A percentile compares a stretch with the other conserved stretches of the same genome.
These are phyloP conservation scores for Pseudochaenichthys georgianus DNA, from an alignment of 2,797 vertebrate genomes.

Conservation along the genomic window DNA sequence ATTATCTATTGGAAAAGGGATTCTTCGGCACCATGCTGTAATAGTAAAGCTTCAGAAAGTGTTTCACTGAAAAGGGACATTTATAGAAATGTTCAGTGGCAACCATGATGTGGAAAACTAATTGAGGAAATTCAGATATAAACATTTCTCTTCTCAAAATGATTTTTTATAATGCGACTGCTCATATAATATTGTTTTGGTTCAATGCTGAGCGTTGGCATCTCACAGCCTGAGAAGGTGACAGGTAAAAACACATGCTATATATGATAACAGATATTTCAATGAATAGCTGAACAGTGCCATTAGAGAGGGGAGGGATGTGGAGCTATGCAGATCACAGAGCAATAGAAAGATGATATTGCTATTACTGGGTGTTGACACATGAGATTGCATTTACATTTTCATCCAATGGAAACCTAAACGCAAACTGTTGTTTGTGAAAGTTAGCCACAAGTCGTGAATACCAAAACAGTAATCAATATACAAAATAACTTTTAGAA, in stretches of 20 bases:
- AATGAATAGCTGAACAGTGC: conserved; percentile 84
- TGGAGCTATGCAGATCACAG: conserved; percentile 78
- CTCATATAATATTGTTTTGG: conserved; percentile 74
- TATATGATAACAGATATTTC: conserved; percentile 83
- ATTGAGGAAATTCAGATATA: conserved; percentile 52
- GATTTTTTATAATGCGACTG: conserved; percentile 49
- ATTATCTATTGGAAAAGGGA: conserved; percentile 24
- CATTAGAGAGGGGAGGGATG: conserved; percentile 74
- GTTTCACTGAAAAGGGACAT: conserved; percentile 33
- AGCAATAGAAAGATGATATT: conserved; percentile 82
- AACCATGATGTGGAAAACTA: conserved; percentile 51
- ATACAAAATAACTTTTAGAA: conserved; percentile 62
- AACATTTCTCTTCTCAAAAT: conserved; percentile 50
- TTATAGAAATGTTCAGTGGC: conserved; percentile 26
- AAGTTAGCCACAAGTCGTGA: conserved; percentile 62
- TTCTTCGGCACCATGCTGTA: not conserved
- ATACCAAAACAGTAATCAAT: conserved; percentile 71
- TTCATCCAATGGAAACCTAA: conserved; percentile 70
- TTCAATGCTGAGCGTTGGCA: conserved; percentile 36
- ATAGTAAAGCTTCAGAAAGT: conserved; percentile 26
- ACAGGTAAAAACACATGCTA: conserved; percentile 82
- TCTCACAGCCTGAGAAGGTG: conserved; percentile 57
- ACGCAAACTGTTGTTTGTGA: conserved; percentile 72
- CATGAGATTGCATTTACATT: conserved; percentile 83
- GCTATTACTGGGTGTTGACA: conserved; percentile 80